These are phyloP conservation scores for Pterocles orientalis DNA, from an alignment of 2,113 vertebrate genomes.

Conservation along the genomic window DNA sequence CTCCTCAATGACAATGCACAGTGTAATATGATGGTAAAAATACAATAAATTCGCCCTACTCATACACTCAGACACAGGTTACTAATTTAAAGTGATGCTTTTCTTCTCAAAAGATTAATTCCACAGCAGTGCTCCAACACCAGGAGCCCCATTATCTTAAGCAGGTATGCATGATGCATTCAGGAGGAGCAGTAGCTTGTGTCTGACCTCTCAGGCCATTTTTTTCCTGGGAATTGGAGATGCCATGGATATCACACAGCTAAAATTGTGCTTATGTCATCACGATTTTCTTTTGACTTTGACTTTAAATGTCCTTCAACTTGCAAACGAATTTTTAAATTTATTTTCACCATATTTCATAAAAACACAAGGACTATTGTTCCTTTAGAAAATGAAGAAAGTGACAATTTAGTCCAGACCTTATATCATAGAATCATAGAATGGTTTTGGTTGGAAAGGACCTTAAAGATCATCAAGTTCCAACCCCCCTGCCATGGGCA, in stretches of 20 bases:
- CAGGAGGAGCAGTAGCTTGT: not conserved
- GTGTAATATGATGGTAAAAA: not conserved
- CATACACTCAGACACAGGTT: fast-evolving
- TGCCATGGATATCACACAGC: not conserved
- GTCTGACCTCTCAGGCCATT: not conserved
- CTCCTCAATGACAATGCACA: not conserved
- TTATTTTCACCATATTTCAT: not conserved
- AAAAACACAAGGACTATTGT: not conserved
- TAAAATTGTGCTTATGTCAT: not conserved
- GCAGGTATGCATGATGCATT: not conserved
- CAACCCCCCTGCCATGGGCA: too few species aligned
- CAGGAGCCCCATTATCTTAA: not conserved
- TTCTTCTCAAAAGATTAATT: not conserved
- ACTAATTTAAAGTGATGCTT: not conserved
- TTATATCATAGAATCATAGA: too few species aligned
- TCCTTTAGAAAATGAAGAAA: not conserved
- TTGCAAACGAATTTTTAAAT: not conserved
- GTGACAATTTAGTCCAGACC: not conserved
- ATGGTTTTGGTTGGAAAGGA: too few species aligned
- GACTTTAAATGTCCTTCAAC: not conserved
- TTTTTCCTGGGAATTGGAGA: not conserved
- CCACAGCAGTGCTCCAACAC: not conserved
- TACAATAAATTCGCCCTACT: not conserved
- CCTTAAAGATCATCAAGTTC: too few species aligned
- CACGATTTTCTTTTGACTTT: not conserved